Evolutionary conservation across 1,140 invertebrate genomes (phyloP), one percentile per base, ranked within the genome.

Genomic region (Hesperophylax magnus): DNA sequence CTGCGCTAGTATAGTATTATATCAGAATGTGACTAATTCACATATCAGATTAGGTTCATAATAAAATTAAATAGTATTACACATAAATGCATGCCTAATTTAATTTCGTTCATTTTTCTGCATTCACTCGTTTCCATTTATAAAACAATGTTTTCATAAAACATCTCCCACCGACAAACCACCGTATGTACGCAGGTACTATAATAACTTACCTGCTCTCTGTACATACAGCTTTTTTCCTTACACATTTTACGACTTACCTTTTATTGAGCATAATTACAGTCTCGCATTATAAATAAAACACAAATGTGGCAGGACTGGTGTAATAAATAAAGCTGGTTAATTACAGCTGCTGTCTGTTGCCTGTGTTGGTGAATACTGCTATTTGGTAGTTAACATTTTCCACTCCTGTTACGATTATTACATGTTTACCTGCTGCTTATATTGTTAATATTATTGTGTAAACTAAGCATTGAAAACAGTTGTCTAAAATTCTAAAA

Each of bases 231-330:
- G 80, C 47, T 14, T 78, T 81, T 84, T 80, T 81, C 76, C 60
- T 77, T 78, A 75, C 71, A 56, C 54, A 56, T 81, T 47, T 84
- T 81, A 82, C 83, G 79, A 84, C 71, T 78, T 67, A 78, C 83
- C 83, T 84, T 84, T 84, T 84, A 84, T 84, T 84, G 81, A 84
- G 81, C 79, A 84, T 84, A 84, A 84, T 84, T 84, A 84, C 81
- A 81, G 83, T 78, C 78, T 79, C 81, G 83, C 78, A 82, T 82
- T 82, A 82, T 82, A 84, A 84, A 84, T 82, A 84, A 84, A 84
- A 79, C 77, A 82, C 80, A 82, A 82, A 84, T 80, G 82, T 80
- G 80, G 77, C 82, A 81, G 82, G 80, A 84, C 83, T 77, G 83
- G 83, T 81, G 83, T 77, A 82, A 84, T 84, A 84, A 84, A 84